Evolutionary conservation across 1,140 invertebrate genomes (phyloP), one percentile per base, ranked within the genome.

Genomic region (Drosophila persimilis): DNA sequence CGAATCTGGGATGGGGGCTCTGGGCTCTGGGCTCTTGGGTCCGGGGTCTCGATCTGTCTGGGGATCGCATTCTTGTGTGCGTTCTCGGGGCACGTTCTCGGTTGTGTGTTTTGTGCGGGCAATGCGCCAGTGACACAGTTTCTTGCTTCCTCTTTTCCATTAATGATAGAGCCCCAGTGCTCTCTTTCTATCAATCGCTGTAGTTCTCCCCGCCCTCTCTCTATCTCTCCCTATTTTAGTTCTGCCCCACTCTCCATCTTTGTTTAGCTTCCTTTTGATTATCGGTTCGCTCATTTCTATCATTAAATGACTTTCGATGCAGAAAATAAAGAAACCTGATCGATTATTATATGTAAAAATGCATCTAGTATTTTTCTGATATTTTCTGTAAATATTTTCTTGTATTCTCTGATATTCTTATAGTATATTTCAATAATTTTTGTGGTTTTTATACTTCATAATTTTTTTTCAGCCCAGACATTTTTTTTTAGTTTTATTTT

Each of bases 61-160:
- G 35, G 11, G 35, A 39, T 39, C 35, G 35, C 35, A 39, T 39
- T 39, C 35, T 39, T 39, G 9, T 39, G 35, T 39, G 11, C 35
- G 35, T 39, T 35, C 35, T 11, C 35, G 35, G 35, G 35, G 35
- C 2, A 35, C 9, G 9, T 35, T 39, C 35, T 39, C 20, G 64
- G 48, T 2, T 51, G 35, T 47, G 52, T 46, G 60, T 55, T 55
- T 13, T 39, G 35, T 39, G 35, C 54, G 65, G 65, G 50, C 46
- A 69, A 60, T 45, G 64, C 43, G 71, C 65, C 67, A 85, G 57
- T 85, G 81, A 85, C 81, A 85, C 74, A 86, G 69, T 86, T 85
- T 73, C 13, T 44, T 7, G 31, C 20, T 47, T 2, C 24, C 22
- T 63, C 26, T 13, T 39, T 13, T 39, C 9, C 35, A 13, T 11